phyloP scores from a whole-genome alignment of 2,888 invertebrate species.

The Plemyria rubiginata region DNA sequence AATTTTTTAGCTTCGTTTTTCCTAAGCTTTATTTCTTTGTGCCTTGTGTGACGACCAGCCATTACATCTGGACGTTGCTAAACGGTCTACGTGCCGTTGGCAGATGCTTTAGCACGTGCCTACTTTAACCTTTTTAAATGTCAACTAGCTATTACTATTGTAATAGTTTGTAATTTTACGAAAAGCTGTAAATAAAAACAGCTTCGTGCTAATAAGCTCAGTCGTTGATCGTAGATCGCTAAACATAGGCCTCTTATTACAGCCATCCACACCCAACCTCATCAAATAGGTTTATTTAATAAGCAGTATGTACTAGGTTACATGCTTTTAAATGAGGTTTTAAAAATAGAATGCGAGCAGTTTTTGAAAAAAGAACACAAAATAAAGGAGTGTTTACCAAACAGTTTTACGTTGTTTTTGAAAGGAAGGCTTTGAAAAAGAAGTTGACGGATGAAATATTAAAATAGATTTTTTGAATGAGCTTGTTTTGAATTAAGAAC shows the following conservation, averaged over 20 bases:
- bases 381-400: neutral
- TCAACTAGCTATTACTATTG: slow-evolving; percentile 39
- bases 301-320: too few species aligned
- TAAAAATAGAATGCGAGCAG: too few species aligned
- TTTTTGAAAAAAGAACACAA: neutral
- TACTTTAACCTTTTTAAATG: slow-evolving; percentile 55
- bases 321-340: too few species aligned
- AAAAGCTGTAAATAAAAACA: neutral
- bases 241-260: neutral
- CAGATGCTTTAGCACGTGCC: slow-evolving; percentile 59
- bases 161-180: slow-evolving; percentile 16
- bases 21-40: neutral
- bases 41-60: neutral
- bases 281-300: too few species aligned
- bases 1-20: neutral
- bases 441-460: too few species aligned
- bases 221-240: neutral
- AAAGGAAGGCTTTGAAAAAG: too few species aligned
- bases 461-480: too few species aligned
- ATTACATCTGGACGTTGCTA: slow-evolving; percentile 16
- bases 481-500: too few species aligned
- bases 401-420: too few species aligned
- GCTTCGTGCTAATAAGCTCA: neutral
- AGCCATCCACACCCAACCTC: too few species aligned
- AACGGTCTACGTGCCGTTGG: slow-evolving; percentile 51